Evolutionary conservation across 2,797 vertebrate genomes (phyloP), one percentile per base, ranked within the genome.

Genomic region (Peromyscus melanophrys): DNA sequence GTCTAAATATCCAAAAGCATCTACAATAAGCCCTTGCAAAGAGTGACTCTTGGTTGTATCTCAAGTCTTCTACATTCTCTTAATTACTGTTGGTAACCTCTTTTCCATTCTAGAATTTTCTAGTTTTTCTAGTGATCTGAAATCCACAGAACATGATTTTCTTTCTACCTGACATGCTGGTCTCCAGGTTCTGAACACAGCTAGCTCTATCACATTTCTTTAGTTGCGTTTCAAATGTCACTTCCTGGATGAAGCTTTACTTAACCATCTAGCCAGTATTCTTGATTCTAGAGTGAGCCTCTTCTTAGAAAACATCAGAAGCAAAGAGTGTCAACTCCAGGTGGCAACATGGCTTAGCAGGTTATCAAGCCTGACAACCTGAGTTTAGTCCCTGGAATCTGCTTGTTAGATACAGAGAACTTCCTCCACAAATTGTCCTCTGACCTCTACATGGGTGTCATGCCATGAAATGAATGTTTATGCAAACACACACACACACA

Each of bases 211-310:
- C 27, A 55, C 11, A 12, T 77, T 1, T 55, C 91, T 86, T 29
- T 86, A 89, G 14, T 65, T 31, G 92, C 23, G 84, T 55, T 59
- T 65, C 82, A 93, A 92, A 76, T 57, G 27, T 67, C 69, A 77
- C 10, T 14, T 93, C 23, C 29, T 87, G 34, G 55, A 25, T 11
- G 14, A 89, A n/a, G 37, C 0, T 4, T 80, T 86, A 23, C 14
- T 65, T 80, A 81, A 52, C 16, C 14, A 59, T 49, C 0, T 29
- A 61, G 11, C 40, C 29, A n/a, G 34, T n/a, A 19, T 21, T 4
- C 2, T 71, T 46, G 75, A 40, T 52, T 94, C 59, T 92, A n/a
- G 37, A 23, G 25, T 9, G 4, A 4, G 46, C 65, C 40, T 90
- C 49, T 23, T 21, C 10, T 82, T 21, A 59, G 6, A 8, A 57